These are phyloP conservation scores for Loriculus beryllinus DNA, from an alignment of 2,797 vertebrate genomes.

Conservation along the genomic window DNA sequence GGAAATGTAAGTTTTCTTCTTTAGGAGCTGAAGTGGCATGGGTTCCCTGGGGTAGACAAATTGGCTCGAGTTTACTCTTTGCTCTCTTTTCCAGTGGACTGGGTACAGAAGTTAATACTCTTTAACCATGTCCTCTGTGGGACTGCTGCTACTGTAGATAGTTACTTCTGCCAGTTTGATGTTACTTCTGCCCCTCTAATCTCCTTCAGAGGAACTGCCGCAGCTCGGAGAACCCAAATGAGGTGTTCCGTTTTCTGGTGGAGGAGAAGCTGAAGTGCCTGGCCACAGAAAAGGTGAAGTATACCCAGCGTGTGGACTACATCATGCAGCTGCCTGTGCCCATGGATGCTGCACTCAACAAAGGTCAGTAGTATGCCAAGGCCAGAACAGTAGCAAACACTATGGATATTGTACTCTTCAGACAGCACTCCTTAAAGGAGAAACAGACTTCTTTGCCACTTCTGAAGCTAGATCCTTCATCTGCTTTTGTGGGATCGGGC, in stretches of 20 bases:
- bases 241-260: slow-evolving; percentile 96
- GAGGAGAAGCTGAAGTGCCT: slow-evolving; percentile 97
- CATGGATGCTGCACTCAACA: slow-evolving; percentile 96
- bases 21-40: background rate
- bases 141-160: background rate
- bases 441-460: background rate
- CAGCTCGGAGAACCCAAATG: slow-evolving; percentile 92
- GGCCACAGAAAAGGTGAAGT: slow-evolving; percentile 96
- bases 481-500: background rate
- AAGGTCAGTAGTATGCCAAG: slow-evolving; percentile 64
- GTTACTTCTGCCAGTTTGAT: background rate
- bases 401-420: background rate
- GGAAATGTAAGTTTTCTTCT: background rate
- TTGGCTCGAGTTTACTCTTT: background rate
- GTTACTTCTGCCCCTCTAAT: background rate
- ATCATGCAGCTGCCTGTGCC: slow-evolving; percentile 96
- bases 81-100: background rate
- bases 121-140: background rate
- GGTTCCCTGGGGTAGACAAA: background rate
- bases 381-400: background rate
- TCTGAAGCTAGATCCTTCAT: background rate
- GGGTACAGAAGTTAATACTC: background rate
- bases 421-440: background rate
- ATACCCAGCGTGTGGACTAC: slow-evolving; percentile 97
- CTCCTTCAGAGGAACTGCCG: slow-evolving; percentile 91